Evolutionary conservation across 2,113 vertebrate species (phyloP).

Genomic region (Solenodon paradoxus): DNA sequence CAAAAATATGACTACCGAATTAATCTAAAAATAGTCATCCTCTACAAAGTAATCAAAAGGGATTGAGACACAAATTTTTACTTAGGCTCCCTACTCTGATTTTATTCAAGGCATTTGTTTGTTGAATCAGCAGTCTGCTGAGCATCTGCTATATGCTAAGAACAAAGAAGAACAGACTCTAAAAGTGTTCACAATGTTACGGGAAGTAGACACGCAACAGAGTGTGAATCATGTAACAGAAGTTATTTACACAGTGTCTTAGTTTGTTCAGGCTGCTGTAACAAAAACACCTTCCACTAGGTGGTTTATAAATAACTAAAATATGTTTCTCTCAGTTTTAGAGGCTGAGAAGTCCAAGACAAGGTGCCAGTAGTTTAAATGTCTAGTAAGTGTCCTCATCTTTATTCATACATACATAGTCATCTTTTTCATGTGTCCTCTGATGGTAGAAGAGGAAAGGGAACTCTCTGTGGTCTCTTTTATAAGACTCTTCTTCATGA

Average conservation of each 20-base stretch:
- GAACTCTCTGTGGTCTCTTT: not conserved
- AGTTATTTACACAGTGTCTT: not conserved
- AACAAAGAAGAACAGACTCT: not conserved
- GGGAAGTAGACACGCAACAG: not conserved
- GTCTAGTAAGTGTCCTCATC: not conserved
- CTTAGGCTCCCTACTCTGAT: not conserved
- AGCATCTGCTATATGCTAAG: not conserved
- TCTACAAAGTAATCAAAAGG: not conserved
- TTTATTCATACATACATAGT: not conserved
- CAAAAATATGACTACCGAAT: conserved; percentile 26
- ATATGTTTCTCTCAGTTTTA: not conserved
- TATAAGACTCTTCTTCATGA: not conserved
- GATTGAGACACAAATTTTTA: not conserved
- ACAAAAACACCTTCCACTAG: not conserved
- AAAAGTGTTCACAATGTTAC: not conserved
- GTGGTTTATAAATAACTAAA: not conserved
- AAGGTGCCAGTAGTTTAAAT: not conserved
- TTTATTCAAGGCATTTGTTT: not conserved
- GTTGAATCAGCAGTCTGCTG: not conserved
- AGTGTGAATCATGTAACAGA: not conserved
- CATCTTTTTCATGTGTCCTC: not conserved
- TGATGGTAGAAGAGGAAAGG: not conserved
- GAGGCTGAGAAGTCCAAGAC: not conserved
- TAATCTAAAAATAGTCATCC: not conserved
- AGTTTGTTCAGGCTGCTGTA: not conserved